phyloP scores from a whole-genome alignment of 2,797 vertebrate genomes.

The Stomatorhinus walkeri region DNA sequence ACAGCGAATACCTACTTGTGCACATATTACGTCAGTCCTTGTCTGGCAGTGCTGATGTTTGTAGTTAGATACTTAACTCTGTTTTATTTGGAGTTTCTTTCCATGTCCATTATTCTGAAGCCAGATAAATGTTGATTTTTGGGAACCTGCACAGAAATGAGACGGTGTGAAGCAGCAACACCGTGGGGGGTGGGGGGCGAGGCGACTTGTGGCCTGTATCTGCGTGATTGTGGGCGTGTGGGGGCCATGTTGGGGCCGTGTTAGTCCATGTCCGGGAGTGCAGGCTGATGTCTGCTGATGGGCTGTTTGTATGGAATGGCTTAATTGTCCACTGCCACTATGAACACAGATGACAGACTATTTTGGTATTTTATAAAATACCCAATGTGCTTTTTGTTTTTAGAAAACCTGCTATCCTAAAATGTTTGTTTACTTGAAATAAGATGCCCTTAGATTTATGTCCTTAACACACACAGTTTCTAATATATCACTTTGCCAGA shows the following conservation, averaged over 20 bases:
- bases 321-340: not conserved
- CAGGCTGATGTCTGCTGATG: not conserved
- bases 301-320: not conserved
- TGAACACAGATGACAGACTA: conserved; percentile 36
- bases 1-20: not conserved
- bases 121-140: not conserved
- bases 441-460: not conserved
- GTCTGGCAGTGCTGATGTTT: not conserved
- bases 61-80: not conserved
- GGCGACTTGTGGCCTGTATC: not conserved
- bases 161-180: not conserved
- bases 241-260: not conserved
- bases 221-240: not conserved
- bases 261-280: not conserved
- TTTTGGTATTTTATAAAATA: not conserved
- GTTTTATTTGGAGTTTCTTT: not conserved
- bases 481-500: conserved; percentile 50
- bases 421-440: conserved; percentile 30
- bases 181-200: not conserved
- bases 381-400: not conserved
- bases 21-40: not conserved
- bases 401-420: conserved; percentile 15
- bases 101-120: not conserved
- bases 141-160: not conserved
- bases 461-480: conserved; percentile 20